phyloP scores from a whole-genome alignment of 2,797 vertebrate species.

The Thamnophis elegans region DNA sequence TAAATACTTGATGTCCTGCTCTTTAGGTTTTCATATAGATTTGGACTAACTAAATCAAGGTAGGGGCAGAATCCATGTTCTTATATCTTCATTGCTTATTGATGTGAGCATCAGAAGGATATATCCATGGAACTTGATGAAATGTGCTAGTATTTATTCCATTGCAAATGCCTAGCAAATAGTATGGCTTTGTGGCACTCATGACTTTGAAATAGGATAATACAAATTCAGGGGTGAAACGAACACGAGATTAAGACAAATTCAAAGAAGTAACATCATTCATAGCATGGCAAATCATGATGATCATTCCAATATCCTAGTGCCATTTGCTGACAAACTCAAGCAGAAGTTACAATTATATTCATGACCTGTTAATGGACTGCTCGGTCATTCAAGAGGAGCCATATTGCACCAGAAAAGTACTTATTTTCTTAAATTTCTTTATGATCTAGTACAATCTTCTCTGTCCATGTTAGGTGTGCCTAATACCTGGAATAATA shows the following conservation, averaged over 20 bases:
- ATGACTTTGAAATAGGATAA: background rate
- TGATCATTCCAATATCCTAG: background rate
- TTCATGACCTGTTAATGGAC: background rate
- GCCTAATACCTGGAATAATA: background rate
- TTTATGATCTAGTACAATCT: background rate
- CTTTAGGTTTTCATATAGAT: background rate
- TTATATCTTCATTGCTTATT: background rate
- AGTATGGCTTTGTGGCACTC: background rate
- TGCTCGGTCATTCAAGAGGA: background rate
- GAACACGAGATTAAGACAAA: background rate
- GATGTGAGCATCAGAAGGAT: background rate
- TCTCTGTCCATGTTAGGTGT: background rate
- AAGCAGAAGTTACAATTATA: background rate
- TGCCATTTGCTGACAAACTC: background rate
- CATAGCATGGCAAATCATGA: background rate
- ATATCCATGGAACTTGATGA: background rate
- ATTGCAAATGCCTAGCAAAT: background rate
- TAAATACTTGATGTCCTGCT: background rate
- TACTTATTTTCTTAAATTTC: background rate
- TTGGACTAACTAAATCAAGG: background rate
- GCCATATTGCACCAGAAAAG: background rate
- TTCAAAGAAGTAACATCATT: background rate
- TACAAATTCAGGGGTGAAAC: background rate
- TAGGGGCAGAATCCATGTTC: background rate
- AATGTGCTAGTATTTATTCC: background rate